Evolutionary conservation across 2,888 invertebrate genomes (phyloP).

Genomic region (Limnephilus marmoratus): DNA sequence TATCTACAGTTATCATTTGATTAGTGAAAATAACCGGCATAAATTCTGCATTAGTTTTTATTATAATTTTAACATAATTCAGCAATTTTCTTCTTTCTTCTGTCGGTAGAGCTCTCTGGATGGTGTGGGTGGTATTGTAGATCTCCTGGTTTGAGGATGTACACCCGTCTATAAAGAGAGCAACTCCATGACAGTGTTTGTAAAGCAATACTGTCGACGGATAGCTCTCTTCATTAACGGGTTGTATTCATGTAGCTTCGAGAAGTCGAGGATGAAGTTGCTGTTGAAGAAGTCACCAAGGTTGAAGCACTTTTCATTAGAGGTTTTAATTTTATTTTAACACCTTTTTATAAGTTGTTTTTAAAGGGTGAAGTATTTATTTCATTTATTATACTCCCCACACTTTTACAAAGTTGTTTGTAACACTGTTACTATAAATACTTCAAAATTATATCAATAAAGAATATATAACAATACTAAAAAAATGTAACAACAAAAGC

Average conservation of each 20-base stretch:
- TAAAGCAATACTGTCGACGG: slow-evolving; percentile 98
- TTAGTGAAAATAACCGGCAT: too few species aligned
- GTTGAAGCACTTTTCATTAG: background rate
- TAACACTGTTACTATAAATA: too few species aligned
- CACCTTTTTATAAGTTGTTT: background rate
- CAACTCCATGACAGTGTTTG: slow-evolving; percentile 99
- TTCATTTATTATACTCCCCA: too few species aligned
- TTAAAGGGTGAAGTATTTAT: background rate
- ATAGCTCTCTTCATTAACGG: slow-evolving; percentile 99
- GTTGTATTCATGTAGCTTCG: slow-evolving; percentile 70
- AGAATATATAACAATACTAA: too few species aligned
- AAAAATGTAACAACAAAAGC: too few species aligned
- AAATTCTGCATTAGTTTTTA: background rate
- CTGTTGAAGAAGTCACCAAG: background rate
- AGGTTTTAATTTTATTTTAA: background rate
- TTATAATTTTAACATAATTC: too few species aligned
- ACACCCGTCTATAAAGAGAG: slow-evolving; percentile 98
- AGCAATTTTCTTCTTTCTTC: background rate
- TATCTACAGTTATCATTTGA: too few species aligned
- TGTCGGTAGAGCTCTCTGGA: background rate
- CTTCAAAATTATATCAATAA: too few species aligned
- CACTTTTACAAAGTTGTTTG: too few species aligned
- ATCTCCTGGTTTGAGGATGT: slow-evolving; percentile 73
- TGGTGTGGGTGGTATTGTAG: background rate
- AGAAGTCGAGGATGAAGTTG: background rate